A percentile compares a stretch with the other conserved stretches of the same genome.
These are phyloP conservation scores for Cydia fagiglandana DNA, from an alignment of 1,140 invertebrate species.

Conservation along the genomic window DNA sequence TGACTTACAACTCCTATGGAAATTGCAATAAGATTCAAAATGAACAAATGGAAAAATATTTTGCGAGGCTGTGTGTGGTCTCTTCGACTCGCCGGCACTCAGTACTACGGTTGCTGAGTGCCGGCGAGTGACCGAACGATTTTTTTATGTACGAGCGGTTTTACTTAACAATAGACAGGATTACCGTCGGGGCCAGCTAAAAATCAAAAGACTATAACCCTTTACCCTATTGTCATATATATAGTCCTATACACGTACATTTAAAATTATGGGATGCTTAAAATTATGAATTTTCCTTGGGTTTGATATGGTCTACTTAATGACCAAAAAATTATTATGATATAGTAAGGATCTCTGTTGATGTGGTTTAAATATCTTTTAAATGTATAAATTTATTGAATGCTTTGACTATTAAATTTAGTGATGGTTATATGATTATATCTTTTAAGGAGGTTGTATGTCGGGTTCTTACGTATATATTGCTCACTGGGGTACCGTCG, in stretches of 20 bases:
- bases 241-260: not conserved
- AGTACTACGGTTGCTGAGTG: no score
- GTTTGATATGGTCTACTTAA: conserved; percentile 7
- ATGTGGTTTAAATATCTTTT: conserved; percentile 7
- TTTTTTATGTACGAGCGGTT: no score
- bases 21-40: no score
- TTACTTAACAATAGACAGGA: no score
- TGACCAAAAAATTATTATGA: not conserved
- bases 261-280: not conserved
- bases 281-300: not conserved
- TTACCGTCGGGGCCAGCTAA: no score
- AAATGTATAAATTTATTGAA: not conserved
- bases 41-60: no score
- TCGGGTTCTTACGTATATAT: not conserved
- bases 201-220: no score
- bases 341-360: conserved; percentile 26
- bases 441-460: not conserved
- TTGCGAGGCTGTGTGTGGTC: no score
- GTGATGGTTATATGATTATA: conserved; percentile 10
- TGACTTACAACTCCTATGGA: no score
- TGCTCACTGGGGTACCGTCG: not conserved
- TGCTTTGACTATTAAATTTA: not conserved
- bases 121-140: no score
- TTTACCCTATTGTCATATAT: not conserved
- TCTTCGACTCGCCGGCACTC: no score